Evolutionary conservation across 2,797 vertebrate species (phyloP).

Genomic region (Uromys caudimaculatus): DNA sequence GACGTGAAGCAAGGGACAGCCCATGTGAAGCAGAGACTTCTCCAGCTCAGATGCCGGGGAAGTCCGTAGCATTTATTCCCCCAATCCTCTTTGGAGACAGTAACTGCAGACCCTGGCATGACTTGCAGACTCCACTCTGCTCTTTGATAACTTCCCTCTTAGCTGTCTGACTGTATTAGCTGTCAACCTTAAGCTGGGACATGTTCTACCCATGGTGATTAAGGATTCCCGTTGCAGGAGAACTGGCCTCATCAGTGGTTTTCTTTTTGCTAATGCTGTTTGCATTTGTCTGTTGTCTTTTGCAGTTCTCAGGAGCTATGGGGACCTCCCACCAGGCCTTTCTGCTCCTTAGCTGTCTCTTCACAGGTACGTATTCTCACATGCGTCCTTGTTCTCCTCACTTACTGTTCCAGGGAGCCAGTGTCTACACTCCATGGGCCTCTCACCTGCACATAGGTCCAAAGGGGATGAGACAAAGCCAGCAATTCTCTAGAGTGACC

Average conservation of each 20-base stretch:
- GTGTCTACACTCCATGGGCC: fast-evolving
- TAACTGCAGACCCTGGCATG: not conserved
- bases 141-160: not conserved
- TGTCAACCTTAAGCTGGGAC: not conserved
- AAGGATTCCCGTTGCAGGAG: not conserved
- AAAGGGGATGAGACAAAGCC: not conserved
- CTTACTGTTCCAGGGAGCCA: not conserved
- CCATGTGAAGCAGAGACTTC: not conserved
- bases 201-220: not conserved
- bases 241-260: not conserved
- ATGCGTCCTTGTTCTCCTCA: not conserved
- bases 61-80: not conserved
- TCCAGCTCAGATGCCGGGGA: not conserved
- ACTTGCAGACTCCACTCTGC: not conserved
- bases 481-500: not conserved
- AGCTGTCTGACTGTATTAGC: not conserved
- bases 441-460: not conserved
- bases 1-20: not conserved
- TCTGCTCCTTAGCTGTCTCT: conserved; percentile 89
- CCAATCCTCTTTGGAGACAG: not conserved
- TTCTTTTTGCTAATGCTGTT: conserved; percentile 24
- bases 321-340: conserved; percentile 84
- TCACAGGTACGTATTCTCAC: conserved; percentile 85
- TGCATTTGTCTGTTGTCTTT: conserved; percentile 79
- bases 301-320: conserved; percentile 90